Evolutionary conservation across 2,888 invertebrate genomes (phyloP).

Genomic region (Caenorhabditis becei): DNA sequence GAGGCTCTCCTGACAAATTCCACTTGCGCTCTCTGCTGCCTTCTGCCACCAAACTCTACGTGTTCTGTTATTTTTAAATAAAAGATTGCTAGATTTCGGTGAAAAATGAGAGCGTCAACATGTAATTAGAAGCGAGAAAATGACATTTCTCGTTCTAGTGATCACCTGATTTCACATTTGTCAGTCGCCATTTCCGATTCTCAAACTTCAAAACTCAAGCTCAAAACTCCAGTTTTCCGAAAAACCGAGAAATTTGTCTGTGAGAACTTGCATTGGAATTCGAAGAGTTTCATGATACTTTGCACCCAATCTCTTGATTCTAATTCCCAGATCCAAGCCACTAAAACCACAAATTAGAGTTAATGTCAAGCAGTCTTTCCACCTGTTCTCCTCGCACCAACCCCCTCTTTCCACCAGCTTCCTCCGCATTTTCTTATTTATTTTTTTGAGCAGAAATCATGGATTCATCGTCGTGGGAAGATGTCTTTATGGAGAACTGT

Average conservation of each 20-base stretch:
- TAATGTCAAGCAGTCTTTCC: neutral
- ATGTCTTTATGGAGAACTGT: conserved; percentile 44
- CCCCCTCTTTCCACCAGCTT: conserved; percentile 4
- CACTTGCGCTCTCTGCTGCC: neutral
- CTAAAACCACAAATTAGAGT: neutral
- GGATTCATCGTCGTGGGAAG: conserved; percentile 27
- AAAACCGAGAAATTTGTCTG: no score
- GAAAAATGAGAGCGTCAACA: neutral
- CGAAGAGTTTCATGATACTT: no score
- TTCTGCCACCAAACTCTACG: neutral
- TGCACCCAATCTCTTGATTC: no score
- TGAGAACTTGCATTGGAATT: no score
- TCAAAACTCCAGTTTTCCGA: no score
- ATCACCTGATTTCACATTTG: conserved; percentile 2
- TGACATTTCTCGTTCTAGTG: conserved; percentile 10
- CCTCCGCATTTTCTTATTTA: neutral
- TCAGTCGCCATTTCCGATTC: neutral
- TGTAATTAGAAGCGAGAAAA: neutral
- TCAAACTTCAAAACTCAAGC: neutral
- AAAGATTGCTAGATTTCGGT: neutral
- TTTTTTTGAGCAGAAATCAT: neutral
- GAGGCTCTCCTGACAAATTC: neutral
- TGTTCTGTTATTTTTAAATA: neutral
- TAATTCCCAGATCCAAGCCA: no score
- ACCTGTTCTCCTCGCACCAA: conserved; percentile 5